Evolutionary conservation across 2,888 invertebrate genomes (phyloP), one percentile per base, ranked within the genome.

Genomic region (Meiosimyza platycephala): DNA sequence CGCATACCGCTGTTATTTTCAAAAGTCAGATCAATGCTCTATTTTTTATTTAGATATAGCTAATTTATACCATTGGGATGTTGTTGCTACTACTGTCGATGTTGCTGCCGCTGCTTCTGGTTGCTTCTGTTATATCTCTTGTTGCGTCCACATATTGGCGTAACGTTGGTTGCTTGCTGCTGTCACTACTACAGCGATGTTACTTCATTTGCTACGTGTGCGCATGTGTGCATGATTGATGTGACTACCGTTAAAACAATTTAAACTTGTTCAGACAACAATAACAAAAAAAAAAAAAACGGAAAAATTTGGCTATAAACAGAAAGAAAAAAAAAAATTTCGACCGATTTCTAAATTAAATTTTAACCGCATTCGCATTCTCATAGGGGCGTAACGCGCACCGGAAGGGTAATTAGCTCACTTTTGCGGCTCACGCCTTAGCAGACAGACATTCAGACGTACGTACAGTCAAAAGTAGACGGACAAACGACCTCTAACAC

Each of bases 331-430:
- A 6, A 47, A 40, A 63, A 62, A 47, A 63, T 40, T 7, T 48
- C 40, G 18, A 47, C 18, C 64, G 64, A 64, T 64, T 64, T 64
- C 64, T 64, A 63, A 71, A 52, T 63, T 71, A 9, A 63, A 71
- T 71, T 62, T 71, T 33, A 57, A 18, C 70, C 55, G 50, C 55
- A 69, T 69, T 50, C 59, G 69, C 16, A 69, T 82, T 82, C 79
- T 81, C 82, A 80, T 76, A 78, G 78, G 82, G 82, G 82, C 82
- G 83, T 83, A 81, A 82, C 83, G 80, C 82, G 82, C 81, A 84
- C 83, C 84, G 85, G 84, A 84, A 84, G 84, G 84, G 85, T 85
- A 84, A 84, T 84, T 84, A 84, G 83, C 83, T 85, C 81, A 82
- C 81, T 80, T 78, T 84, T 83, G 83, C 82, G 79, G 80, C 83